Conservation (phyloP, 2,797 vertebrate species). For the Molossus molossus region DNA sequence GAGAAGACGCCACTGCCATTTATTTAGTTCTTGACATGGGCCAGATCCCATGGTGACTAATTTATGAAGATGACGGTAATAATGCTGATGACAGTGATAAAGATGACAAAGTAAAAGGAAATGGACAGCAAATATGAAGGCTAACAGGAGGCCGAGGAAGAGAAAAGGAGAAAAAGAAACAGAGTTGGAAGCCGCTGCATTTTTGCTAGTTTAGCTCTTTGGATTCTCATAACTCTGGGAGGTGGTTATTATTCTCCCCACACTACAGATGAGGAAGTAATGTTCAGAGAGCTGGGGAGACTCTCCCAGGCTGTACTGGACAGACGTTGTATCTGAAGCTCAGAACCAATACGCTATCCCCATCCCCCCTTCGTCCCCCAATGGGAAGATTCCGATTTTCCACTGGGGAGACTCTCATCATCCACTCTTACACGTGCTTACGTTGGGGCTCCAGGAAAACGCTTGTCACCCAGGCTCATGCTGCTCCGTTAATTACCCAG, state of each 20-base stretch:
- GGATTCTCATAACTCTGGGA: neutral
- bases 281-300: neutral
- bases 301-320: neutral
- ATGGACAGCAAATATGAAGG: neutral
- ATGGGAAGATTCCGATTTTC: neutral
- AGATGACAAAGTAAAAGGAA: neutral
- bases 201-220: neutral
- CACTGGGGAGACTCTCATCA: neutral
- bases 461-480: accelerated
- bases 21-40: neutral
- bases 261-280: neutral
- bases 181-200: neutral
- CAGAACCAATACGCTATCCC: neutral
- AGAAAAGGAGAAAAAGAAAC: neutral
- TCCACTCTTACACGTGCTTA: neutral
- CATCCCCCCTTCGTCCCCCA: accelerated
- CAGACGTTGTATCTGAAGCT: neutral
- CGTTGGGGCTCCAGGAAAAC: neutral
- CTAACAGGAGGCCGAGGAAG: neutral
- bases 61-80: neutral
- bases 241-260: neutral
- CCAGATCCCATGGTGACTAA: neutral
- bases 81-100: neutral
- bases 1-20: neutral
- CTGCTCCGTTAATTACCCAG: no score